Evolutionary conservation across 2,888 invertebrate genomes (phyloP).

Genomic region (Anodontia alba): DNA sequence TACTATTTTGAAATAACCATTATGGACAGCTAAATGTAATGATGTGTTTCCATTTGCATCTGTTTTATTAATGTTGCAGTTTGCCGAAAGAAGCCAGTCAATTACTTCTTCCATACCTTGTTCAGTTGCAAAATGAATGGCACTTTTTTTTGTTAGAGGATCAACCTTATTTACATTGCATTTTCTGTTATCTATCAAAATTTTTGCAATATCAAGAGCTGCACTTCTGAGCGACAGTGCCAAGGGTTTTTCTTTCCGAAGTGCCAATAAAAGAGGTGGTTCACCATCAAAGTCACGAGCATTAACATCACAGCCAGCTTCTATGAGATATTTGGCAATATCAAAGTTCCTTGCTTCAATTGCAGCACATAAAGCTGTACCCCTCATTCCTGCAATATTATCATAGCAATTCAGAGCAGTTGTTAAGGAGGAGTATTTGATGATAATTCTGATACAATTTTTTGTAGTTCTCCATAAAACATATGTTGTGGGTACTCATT

Average conservation of each 20-base stretch:
- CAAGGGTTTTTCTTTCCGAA: slow-evolving; percentile 65
- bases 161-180: slow-evolving; percentile 68
- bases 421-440: too few species aligned
- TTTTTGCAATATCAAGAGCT: slow-evolving; percentile 48
- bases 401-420: too few species aligned
- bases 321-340: slow-evolving; percentile 65
- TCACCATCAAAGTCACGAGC: slow-evolving; percentile 70
- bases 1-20: slow-evolving; percentile 51
- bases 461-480: neutral
- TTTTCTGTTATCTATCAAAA: slow-evolving; percentile 58
- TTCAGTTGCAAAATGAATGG: slow-evolving; percentile 68
- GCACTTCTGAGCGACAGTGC: slow-evolving; percentile 35
- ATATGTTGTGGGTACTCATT: neutral
- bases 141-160: slow-evolving; percentile 66
- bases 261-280: slow-evolving; percentile 69
- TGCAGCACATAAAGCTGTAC: slow-evolving; percentile 74
- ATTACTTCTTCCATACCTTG: slow-evolving; percentile 56
- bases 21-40: slow-evolving; percentile 63
- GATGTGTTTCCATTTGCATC: slow-evolving; percentile 62
- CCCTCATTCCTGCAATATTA: slow-evolving; percentile 64
- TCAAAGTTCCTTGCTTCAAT: slow-evolving; percentile 63
- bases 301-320: slow-evolving; percentile 71
- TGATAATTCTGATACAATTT: neutral
- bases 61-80: slow-evolving; percentile 59
- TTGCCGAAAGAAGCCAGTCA: slow-evolving; percentile 54